Evolutionary conservation across 2,113 vertebrate species (phyloP).

Genomic region (Dasyprocta punctata): DNA sequence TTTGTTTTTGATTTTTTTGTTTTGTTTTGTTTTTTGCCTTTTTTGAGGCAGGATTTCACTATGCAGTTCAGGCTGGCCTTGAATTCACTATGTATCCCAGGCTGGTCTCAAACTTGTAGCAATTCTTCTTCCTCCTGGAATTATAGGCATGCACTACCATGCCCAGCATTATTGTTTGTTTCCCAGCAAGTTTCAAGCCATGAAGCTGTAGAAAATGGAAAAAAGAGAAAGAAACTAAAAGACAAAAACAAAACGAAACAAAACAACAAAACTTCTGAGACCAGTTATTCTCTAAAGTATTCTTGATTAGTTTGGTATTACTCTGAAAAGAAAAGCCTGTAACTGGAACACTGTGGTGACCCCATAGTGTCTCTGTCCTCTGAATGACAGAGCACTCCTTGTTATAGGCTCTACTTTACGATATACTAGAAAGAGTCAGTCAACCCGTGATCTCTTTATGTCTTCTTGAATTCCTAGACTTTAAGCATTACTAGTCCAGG

Average conservation of each 20-base stretch:
- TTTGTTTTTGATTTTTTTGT: too few species aligned
- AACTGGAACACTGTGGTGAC: neutral
- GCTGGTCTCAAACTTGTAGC: too few species aligned
- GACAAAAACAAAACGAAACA: too few species aligned
- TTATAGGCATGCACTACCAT: too few species aligned
- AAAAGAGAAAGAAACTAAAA: neutral
- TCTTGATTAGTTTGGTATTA: neutral
- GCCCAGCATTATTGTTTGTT: neutral
- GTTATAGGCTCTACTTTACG: neutral
- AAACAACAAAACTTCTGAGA: neutral
- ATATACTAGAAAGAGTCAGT: conserved; percentile 35
- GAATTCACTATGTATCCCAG: too few species aligned
- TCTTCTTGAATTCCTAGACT: conserved; percentile 65
- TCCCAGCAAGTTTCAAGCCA: neutral
- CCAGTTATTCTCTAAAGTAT: neutral
- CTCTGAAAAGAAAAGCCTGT: neutral
- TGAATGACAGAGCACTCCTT: neutral
- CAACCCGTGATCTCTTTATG: conserved; percentile 47
- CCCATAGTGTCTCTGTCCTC: neutral
- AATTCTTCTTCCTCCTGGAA: too few species aligned
- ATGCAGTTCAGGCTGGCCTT: too few species aligned
- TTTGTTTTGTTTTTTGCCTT: neutral
- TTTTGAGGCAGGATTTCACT: too few species aligned
- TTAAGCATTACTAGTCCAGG: conserved; percentile 59
- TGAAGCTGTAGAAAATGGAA: neutral